Base-by-base conservation (phyloP, 2,113 vertebrate species). In the Oryzias melastigma region DNA sequence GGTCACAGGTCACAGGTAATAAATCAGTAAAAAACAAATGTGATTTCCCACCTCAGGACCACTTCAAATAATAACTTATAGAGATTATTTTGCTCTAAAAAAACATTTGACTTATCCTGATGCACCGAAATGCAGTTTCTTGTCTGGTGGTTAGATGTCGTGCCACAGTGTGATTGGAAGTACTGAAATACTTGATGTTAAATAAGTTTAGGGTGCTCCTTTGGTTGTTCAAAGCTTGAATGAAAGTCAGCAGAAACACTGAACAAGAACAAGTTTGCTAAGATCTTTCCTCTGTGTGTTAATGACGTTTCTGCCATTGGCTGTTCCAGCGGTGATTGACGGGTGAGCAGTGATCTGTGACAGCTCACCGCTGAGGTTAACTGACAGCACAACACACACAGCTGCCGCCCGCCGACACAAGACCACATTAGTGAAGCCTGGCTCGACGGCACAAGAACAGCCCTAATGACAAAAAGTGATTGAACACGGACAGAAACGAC, bases 301-400 rank as follows among this genome's bases (percentile, higher is more conserved):
- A 20, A 47, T 16, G 14, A 17, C 5, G 6, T 20, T 40, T 62
- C 46, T 40, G 58, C 63, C 52, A 16, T 49, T 16, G 48, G 58
- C 60, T 48, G 46, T 52, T 64, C 16, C 3, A 20, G 14, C 56
- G 18, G 60, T 77, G 81, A 80, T 29, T 77, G 81, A 75, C 74
- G 77, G 64, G 67, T 62, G 61, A 77, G 66, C 62, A 19, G 73
- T 66, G 61, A 74, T 71, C 52, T 77, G 52, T 71, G 77, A 80
- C 74, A 66, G 58, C 69, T 71, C 24, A 71, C 59, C 0, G 16
- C 58, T 46, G 55, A 67, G 44, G 42, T 52, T 66, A 54, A 61
- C 50, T 51, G 52, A 71, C 69, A 75, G 53, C 58, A 64, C 29
- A 56, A 53, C 57, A 53, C 51, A 56, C 57, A 57, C 55, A n/a